Conservation (phyloP, 30 jellyfish, hydroid and myxozoan genomes). For the Hydractinia echinata region DNA sequence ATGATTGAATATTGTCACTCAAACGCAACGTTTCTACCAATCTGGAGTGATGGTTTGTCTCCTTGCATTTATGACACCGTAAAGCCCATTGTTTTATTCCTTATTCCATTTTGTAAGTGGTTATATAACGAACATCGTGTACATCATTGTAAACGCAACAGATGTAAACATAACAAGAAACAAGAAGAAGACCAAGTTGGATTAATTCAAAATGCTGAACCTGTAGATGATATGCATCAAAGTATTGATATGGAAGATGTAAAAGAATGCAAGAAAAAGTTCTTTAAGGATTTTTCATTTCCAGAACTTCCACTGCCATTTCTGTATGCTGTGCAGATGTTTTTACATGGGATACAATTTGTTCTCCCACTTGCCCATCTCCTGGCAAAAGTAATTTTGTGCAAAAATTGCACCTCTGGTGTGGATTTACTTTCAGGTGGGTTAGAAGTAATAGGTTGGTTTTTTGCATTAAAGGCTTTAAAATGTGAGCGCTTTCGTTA, state of each 20-base stretch:
- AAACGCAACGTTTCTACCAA: conserved; percentile 23
- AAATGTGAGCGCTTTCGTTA: conserved; percentile 65
- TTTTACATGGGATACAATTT: conserved; percentile 54
- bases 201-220: conserved; percentile 4
- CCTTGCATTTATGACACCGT: conserved; percentile 18
- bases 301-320: conserved; percentile 75
- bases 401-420: conserved; percentile 14
- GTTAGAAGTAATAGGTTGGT: conserved; percentile 40
- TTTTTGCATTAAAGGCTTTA: conserved; percentile 47
- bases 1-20: neutral
- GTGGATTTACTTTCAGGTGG: conserved; percentile 13
- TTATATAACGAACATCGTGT: neutral
- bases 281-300: conserved; percentile 49
- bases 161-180: neutral
- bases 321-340: conserved; percentile 65
- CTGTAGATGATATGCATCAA: conserved; percentile 2
- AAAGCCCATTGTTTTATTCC: conserved; percentile 25
- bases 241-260: neutral
- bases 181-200: neutral
- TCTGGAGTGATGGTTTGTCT: conserved; percentile 33
- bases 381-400: conserved; percentile 30
- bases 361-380: conserved; percentile 49
- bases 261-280: neutral
- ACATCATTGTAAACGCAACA: neutral
- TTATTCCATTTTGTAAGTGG: conserved; percentile 7